These are phyloP conservation scores for Rhagium mordax DNA, from an alignment of 2,888 invertebrate species.

Conservation along the genomic window DNA sequence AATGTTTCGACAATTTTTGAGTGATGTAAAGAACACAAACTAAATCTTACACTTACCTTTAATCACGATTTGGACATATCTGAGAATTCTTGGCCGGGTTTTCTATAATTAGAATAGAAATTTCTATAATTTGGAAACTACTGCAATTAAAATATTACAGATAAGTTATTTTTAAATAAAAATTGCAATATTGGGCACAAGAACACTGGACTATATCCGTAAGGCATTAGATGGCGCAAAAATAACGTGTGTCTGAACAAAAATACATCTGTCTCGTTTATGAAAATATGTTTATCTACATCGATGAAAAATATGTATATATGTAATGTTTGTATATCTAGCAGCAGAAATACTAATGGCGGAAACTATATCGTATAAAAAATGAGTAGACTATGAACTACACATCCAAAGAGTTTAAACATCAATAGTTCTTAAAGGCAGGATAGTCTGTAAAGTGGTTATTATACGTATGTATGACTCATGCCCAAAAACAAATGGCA, in stretches of 20 bases:
- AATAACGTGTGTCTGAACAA: constrained; percentile 63
- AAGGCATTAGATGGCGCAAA: constrained; percentile 61
- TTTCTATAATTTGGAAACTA: no score
- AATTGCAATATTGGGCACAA: constrained; percentile 5
- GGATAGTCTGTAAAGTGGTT: constrained; percentile 64
- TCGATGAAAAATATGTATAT: constrained; percentile 68
- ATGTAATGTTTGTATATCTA: constrained; percentile 57
- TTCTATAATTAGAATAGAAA: no score
- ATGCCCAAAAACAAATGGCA: constrained; percentile 62
- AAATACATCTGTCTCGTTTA: constrained; percentile 69
- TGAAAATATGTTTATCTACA: constrained; percentile 69
- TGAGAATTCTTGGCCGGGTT: no score
- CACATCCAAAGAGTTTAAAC: constrained; percentile 68
- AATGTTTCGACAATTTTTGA: no score
- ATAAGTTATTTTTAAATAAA: no score
- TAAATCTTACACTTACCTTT: no score
- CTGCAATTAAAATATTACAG: no score
- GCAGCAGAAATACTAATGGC: constrained; percentile 65
- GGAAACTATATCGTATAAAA: constrained; percentile 68
- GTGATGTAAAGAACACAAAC: no score
- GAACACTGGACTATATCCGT: constrained; percentile 37
- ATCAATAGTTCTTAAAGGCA: constrained; percentile 67
- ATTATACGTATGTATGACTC: constrained; percentile 62
- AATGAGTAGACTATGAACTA: constrained; percentile 68
- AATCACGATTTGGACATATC: no score